phyloP scores from a whole-genome alignment of 1,140 invertebrate species.

The Cataglyphis hispanica region DNA sequence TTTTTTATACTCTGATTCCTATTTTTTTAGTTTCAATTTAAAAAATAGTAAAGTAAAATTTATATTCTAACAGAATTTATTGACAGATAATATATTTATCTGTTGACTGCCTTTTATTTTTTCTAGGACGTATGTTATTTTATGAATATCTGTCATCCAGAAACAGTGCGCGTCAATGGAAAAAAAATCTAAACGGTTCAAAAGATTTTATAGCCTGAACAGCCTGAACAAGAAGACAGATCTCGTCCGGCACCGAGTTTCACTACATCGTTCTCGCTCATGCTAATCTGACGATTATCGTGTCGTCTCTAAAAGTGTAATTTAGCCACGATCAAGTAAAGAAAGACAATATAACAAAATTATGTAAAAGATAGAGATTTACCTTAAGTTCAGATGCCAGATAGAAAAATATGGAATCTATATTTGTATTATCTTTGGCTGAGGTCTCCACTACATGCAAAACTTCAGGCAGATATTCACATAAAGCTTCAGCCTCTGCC shows the following conservation, averaged over 20 bases:
- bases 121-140: background rate
- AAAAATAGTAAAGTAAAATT: background rate
- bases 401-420: conserved; percentile 96
- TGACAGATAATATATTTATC: background rate
- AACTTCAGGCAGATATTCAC: conserved; percentile 94
- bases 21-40: background rate
- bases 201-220: conserved; percentile 77
- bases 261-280: conserved; percentile 88
- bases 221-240: conserved; percentile 80
- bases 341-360: background rate
- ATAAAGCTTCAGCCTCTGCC: conserved; percentile 93
- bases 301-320: conserved; percentile 88
- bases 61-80: background rate
- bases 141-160: background rate
- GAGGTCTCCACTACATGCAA: conserved; percentile 96
- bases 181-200: conserved; percentile 39
- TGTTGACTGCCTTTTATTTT: conserved; percentile 9
- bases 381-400: conserved; percentile 96
- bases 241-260: conserved; percentile 86
- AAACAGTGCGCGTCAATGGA: background rate
- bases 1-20: background rate
- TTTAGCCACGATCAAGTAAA: conserved; percentile 14
- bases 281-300: conserved; percentile 88
- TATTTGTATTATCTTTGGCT: conserved; percentile 97
- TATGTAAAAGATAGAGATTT: conserved; percentile 55